Evolutionary conservation across 2,113 vertebrate species (phyloP).

Genomic region (Istiophorus platypterus): DNA sequence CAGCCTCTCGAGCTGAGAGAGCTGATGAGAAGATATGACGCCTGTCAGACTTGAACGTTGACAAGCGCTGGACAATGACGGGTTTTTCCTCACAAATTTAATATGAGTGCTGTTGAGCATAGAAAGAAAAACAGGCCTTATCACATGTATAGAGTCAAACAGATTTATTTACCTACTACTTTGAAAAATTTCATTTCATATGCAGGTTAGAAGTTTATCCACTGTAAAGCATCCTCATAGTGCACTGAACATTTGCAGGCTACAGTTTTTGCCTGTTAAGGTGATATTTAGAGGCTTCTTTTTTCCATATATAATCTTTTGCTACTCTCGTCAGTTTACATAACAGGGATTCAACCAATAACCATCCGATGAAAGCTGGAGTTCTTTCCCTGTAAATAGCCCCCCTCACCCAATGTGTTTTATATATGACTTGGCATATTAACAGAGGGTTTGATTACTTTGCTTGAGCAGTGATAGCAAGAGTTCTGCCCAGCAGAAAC

Average conservation of each 20-base stretch:
- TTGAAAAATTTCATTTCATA: constrained; percentile 27
- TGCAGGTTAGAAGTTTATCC: background rate
- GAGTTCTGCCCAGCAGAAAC: background rate
- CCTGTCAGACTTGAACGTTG: background rate
- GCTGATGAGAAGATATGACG: constrained; percentile 1
- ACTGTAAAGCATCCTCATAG: background rate
- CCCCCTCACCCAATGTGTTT: background rate
- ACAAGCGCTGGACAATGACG: constrained; percentile 1
- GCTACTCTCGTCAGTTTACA: background rate
- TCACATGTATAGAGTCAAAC: constrained; percentile 31
- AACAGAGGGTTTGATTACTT: background rate
- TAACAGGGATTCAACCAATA: background rate
- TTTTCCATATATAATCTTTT: background rate
- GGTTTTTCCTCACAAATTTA: background rate
- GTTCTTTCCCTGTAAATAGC: background rate
- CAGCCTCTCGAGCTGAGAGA: background rate
- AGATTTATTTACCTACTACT: constrained; percentile 40
- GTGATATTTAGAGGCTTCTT: background rate
- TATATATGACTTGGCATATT: background rate
- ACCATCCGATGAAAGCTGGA: background rate
- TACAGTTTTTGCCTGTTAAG: background rate
- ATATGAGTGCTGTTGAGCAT: constrained; percentile 13
- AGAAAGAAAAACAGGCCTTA: constrained; percentile 37
- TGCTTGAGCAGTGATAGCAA: too few relatives aligned
- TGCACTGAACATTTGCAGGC: background rate